Percentiles rank a stretch among this genome's conserved stretches.
Conservation (phyloP, 2,113 vertebrate genomes). For the Crotalus tigris region DNA sequence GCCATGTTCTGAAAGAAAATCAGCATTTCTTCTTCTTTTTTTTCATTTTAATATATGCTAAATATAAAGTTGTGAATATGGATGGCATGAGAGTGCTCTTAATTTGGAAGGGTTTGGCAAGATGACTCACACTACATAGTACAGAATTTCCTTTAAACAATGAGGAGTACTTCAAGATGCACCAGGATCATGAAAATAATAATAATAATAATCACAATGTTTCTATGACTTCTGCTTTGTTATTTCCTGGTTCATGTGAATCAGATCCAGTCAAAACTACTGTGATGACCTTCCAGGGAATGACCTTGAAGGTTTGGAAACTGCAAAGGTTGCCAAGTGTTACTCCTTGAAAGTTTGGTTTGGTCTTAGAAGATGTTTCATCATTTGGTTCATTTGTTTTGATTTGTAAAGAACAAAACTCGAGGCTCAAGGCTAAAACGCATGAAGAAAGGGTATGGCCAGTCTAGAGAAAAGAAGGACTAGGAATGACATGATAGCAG, state of each 20-base stretch:
- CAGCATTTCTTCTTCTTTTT: neutral
- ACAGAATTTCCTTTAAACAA: neutral
- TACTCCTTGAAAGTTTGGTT: neutral
- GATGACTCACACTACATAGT: neutral
- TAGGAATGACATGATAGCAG: too few species aligned
- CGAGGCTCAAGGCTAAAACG: neutral
- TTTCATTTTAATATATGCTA: constrained; percentile 4
- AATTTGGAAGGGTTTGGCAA: neutral
- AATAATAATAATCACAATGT: too few species aligned
- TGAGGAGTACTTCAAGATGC: neutral
- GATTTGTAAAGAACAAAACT: neutral
- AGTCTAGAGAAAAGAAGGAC: too few species aligned
- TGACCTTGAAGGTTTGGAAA: neutral
- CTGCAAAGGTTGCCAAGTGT: neutral
- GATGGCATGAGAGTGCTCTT: neutral
- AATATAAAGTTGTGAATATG: neutral
- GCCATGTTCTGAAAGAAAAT: neutral
- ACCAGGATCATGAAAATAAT: neutral
- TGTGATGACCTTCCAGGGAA: neutral
- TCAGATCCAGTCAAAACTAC: neutral
- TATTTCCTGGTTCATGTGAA: neutral
- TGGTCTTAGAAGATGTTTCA: neutral
- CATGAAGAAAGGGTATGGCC: too few species aligned
- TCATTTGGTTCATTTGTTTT: neutral
- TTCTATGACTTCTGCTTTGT: neutral